Conservation (phyloP, 2,888 invertebrate species). For the Cantharis lateralis region DNA sequence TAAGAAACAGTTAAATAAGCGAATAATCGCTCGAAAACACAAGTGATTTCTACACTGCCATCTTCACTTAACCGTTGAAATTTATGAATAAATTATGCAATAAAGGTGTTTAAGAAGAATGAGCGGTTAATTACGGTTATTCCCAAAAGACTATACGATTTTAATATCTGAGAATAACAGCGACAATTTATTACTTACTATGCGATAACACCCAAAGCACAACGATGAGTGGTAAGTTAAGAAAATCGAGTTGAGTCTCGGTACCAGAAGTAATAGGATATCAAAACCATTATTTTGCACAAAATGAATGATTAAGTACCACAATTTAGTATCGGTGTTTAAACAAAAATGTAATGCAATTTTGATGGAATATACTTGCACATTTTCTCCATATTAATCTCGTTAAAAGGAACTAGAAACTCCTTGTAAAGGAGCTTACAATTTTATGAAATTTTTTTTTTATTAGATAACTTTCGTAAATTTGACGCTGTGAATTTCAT, state of each 20-base stretch:
- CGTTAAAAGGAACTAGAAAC: too few species aligned
- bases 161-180: slow-evolving; percentile 15
- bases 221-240: slow-evolving; percentile 5
- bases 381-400: too few species aligned
- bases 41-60: slow-evolving; percentile 29
- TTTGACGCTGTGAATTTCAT: background rate
- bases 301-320: too few species aligned
- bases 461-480: too few species aligned
- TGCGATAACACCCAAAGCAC: background rate
- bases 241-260: background rate
- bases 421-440: too few species aligned
- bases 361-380: too few species aligned
- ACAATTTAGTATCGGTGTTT: too few species aligned
- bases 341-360: too few species aligned
- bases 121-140: slow-evolving; percentile 40
- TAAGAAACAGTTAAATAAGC: background rate
- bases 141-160: slow-evolving; percentile 25
- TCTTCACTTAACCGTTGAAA: slow-evolving; percentile 14
- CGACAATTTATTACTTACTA: background rate
- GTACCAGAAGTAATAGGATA: too few species aligned
- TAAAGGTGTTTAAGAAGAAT: slow-evolving; percentile 36
- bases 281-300: too few species aligned
- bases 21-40: background rate
- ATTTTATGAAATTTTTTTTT: too few species aligned
- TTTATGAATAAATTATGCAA: slow-evolving; percentile 41